Evolutionary conservation across 23 tunicate genomes (phyloP).

Genomic region (Trididemnum clinides): DNA sequence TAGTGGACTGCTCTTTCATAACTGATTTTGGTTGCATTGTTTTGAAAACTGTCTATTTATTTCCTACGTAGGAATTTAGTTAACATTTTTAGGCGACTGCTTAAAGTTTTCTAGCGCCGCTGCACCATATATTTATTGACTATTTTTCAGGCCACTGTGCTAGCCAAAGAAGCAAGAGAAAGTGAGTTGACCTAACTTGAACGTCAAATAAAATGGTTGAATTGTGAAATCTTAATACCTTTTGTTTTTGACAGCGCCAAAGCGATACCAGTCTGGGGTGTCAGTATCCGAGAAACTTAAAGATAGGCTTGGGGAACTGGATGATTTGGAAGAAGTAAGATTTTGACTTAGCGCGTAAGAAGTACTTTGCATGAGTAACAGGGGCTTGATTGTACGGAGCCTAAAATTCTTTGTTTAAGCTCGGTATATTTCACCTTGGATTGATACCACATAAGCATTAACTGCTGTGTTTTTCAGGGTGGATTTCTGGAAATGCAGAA

Average conservation of each 20-base stretch:
- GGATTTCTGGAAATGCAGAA: constrained; percentile 68
- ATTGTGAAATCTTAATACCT: neutral
- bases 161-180: constrained; percentile 27
- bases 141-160: constrained; percentile 1
- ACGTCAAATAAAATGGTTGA: neutral
- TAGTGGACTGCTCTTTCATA: no score
- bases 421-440: neutral
- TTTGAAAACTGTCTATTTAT: no score
- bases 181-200: neutral
- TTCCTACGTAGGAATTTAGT: no score
- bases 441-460: neutral
- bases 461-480: constrained; percentile 32
- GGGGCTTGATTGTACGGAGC: neutral
- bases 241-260: constrained; percentile 23
- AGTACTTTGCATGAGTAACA: neutral
- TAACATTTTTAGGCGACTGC: no score
- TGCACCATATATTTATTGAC: no score
- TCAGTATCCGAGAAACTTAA: constrained; percentile 79
- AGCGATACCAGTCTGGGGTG: constrained; percentile 36
- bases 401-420: neutral
- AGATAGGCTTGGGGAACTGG: constrained; percentile 72
- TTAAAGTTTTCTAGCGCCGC: no score
- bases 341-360: no score
- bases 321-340: constrained; percentile 76
- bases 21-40: no score